phyloP scores from a whole-genome alignment of 2,888 invertebrate species.

The Latheticus oryzae region DNA sequence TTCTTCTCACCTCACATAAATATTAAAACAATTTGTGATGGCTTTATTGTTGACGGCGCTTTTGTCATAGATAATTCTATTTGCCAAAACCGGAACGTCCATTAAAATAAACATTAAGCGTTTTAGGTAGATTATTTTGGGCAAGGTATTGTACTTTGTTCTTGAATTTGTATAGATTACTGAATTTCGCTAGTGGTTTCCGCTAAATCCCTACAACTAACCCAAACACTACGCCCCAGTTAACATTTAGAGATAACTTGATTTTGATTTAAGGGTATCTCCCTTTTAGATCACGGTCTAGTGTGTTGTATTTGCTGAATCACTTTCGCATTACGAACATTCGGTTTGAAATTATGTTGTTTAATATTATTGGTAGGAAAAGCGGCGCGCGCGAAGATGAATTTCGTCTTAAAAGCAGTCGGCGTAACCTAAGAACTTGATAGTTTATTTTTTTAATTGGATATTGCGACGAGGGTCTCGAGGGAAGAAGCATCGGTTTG shows the following conservation, averaged over 20 bases:
- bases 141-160: conserved; percentile 22
- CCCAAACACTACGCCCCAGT: conserved; percentile 45
- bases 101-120: conserved; percentile 26
- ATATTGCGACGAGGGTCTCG: conserved; percentile 52
- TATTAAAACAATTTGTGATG: background rate
- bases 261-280: conserved; percentile 45
- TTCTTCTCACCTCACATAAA: conserved; percentile 8
- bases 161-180: conserved; percentile 35
- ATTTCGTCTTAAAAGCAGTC: conserved; percentile 44
- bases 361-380: conserved; percentile 42
- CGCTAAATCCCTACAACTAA: conserved; percentile 44
- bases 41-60: background rate
- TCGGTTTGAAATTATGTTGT: conserved; percentile 14
- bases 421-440: conserved; percentile 58
- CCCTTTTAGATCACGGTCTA: conserved; percentile 36
- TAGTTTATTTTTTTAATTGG: conserved; percentile 64
- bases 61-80: conserved; percentile 1
- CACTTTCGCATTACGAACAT: conserved; percentile 10
- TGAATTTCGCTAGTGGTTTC: conserved; percentile 32
- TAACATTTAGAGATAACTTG: conserved; percentile 46
- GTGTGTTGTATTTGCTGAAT: conserved; percentile 26
- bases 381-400: conserved; percentile 4
- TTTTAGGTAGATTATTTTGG: conserved; percentile 22
- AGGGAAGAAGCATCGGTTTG: conserved; percentile 51
- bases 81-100: conserved; percentile 7